Base-by-base conservation (phyloP, 2,113 vertebrate species). In the Pithys albifrons region DNA sequence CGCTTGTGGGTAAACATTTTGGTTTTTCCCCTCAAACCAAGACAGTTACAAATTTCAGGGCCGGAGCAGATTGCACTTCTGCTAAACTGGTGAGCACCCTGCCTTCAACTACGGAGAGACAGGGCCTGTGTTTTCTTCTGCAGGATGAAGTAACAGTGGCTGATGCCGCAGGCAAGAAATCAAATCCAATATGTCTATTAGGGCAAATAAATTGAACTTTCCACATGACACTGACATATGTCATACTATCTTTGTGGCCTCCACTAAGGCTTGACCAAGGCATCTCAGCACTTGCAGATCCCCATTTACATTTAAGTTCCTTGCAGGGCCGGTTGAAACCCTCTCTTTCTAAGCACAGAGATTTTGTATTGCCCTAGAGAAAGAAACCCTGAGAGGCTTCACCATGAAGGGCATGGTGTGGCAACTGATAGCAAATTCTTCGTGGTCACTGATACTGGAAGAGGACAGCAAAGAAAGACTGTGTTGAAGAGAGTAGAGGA, bases 221-320 rank as follows among this genome's bases (percentile, higher is more conserved):
- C 29, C 2, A 2, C 39, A 28, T 51, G 46, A 76, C 24, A 70
- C 49, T 27, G 35, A 33, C 23, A 24, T 8, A 39, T 82, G 14
- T 46, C 46, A 72, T 55, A 37, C 39, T 74, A 3, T 19, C 45
- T 65, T 69, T 37, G 25, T 1, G 0, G 48, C 41, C 70, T 54
- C 57, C 1, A 9, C 61, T 59, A 41, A 59, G 49, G 49, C 17
- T 72, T 59, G 49, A 51, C 46, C 51, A 19, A 48, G n/a, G 18
- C 59, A 43, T 12, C n/a, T 76, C 49, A 49, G 33, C 15, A 10
- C 31, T 43, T 78, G 14, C 27, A 52, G 28, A 41, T 67, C 59
- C 43, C 39, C 10, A 5, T 0, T 0, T 37, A 71, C 19, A 10
- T 46, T 76, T 39, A 25, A 66, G 43, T 62, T 80, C 41, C 29